phyloP scores from a whole-genome alignment of 53 echinoderm and acorn worm genomes.

The Stichopus horrens region DNA sequence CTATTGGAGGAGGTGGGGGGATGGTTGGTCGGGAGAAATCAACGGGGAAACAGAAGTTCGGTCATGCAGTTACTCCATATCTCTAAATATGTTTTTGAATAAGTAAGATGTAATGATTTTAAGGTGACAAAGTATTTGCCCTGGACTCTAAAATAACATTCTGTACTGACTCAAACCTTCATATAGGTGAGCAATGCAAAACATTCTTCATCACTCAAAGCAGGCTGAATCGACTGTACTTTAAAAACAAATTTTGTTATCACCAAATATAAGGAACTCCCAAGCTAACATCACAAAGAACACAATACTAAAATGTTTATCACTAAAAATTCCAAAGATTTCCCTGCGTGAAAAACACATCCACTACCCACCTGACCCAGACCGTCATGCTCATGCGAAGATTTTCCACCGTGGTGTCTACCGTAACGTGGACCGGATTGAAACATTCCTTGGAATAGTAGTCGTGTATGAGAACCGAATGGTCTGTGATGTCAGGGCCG shows the following conservation, averaged over 20 bases:
- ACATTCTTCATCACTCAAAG: no score
- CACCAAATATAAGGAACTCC: not conserved
- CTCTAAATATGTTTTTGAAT: no score
- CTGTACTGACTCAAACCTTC: no score
- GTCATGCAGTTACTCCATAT: no score
- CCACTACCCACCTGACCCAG: conserved; percentile 63
- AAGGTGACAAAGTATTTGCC: no score
- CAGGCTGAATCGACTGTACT: no score
- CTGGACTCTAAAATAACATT: no score
- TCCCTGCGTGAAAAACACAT: not conserved
- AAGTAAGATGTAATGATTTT: no score
- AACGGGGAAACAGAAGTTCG: no score
- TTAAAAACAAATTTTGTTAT: no score
- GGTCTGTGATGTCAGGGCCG: conserved; percentile 90
- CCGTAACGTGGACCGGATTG: conserved; percentile 91
- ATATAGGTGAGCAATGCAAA: not conserved
- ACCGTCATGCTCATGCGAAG: conserved; percentile 76
- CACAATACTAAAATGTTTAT: not conserved
- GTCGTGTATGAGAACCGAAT: conserved; percentile 95
- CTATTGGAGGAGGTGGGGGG: no score
- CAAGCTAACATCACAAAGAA: not conserved
- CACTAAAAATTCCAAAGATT: not conserved
- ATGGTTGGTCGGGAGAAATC: no score
- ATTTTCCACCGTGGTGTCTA: conserved; percentile 83
- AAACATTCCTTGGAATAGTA: conserved; percentile 94